phyloP scores from a whole-genome alignment of 2,888 invertebrate genomes.

The Kryphioiulus occultus region DNA sequence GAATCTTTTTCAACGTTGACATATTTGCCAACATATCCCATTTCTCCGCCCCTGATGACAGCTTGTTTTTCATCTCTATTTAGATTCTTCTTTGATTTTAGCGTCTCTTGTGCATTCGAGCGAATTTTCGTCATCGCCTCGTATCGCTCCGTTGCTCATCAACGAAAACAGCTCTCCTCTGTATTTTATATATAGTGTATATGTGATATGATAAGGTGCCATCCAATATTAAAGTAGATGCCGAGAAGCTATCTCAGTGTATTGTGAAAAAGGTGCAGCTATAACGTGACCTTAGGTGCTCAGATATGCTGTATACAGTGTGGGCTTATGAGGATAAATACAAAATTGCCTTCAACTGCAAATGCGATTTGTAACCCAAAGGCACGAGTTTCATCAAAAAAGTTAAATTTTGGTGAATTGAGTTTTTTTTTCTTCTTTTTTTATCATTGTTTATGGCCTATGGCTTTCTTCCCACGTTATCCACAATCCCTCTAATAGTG shows the following conservation, averaged over 20 bases:
- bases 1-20: constrained; percentile 35
- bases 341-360: background rate
- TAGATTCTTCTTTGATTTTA: constrained; percentile 12
- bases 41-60: constrained; percentile 12
- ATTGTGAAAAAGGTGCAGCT: background rate
- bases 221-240: constrained; percentile 31
- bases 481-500: no score
- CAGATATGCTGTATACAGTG: background rate
- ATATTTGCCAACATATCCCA: constrained; percentile 17
- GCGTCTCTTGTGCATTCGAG: constrained; percentile 1
- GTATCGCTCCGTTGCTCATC: constrained; percentile 12
- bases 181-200: background rate
- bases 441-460: no score
- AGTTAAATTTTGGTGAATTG: no score
- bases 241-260: background rate
- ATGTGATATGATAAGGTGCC: constrained; percentile 20
- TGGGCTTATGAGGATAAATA: background rate
- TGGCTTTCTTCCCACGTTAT: no score
- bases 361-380: background rate
- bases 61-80: constrained; percentile 25
- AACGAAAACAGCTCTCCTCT: background rate
- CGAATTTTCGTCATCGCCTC: background rate
- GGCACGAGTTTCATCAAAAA: no score
- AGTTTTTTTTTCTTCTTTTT: no score
- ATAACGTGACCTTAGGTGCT: background rate